Percentiles rank a stretch among this genome's conserved stretches.
These are phyloP conservation scores for Megatriorchis doriae DNA, from an alignment of 2,113 vertebrate species.

Conservation along the genomic window DNA sequence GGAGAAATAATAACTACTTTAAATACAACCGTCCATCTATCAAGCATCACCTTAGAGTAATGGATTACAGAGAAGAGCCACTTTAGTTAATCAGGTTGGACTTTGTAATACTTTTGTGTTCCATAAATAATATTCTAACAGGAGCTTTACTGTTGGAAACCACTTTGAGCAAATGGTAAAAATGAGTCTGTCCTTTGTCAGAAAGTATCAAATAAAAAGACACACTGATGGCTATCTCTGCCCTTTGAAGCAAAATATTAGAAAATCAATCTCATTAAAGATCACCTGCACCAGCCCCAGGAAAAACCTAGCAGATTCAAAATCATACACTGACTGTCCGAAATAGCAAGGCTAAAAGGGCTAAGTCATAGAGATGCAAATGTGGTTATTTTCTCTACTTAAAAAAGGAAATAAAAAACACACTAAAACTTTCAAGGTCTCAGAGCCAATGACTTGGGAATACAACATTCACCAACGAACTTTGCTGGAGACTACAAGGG, in stretches of 20 bases:
- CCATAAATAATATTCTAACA: constrained; percentile 54
- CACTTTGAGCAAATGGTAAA: constrained; percentile 40
- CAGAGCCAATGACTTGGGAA: neutral
- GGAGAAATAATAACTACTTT: constrained; percentile 10
- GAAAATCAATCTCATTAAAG: constrained; percentile 35
- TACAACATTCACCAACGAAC: neutral
- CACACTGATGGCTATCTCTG: constrained; percentile 21
- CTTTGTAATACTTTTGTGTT: constrained; percentile 1
- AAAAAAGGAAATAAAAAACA: neutral
- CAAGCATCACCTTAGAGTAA: constrained; percentile 5
- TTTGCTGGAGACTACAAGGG: neutral
- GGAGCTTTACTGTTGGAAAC: neutral
- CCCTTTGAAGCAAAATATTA: constrained; percentile 44
- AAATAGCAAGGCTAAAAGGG: constrained; percentile 14
- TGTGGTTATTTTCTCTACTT: neutral
- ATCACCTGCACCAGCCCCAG: constrained; percentile 20
- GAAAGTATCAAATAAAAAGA: neutral
- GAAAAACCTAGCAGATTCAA: neutral
- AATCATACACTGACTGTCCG: neutral
- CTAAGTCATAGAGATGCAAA: neutral
- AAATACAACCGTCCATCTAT: constrained; percentile 1
- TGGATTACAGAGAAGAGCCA: constrained; percentile 27
- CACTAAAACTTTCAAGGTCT: neutral
- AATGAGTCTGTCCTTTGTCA: constrained; percentile 43
- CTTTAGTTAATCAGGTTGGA: constrained; percentile 59